Evolutionary conservation across 1,140 invertebrate species (phyloP).

Genomic region (Aricia agestis): DNA sequence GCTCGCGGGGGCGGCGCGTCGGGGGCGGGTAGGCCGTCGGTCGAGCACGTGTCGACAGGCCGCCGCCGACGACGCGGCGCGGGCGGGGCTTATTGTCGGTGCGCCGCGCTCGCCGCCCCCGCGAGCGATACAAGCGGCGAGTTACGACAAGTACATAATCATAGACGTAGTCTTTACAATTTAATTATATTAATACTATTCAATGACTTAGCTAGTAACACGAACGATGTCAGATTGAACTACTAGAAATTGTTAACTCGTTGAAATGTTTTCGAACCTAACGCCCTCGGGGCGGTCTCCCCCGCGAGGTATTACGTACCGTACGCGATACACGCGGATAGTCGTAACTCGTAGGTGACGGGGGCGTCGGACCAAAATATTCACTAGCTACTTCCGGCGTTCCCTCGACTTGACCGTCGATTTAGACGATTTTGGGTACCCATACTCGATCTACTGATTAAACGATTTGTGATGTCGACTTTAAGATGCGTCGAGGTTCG

Average conservation of each 20-base stretch:
- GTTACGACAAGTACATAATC: neutral
- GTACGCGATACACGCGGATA: no score
- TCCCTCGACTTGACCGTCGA: no score
- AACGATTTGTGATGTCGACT: neutral
- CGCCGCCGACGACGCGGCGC: no score
- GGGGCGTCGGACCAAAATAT: neutral
- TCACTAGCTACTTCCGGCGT: neutral
- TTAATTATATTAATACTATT: neutral
- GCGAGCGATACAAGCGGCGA: no score
- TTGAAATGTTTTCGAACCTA: neutral
- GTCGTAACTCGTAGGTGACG: no score
- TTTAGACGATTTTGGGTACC: neutral
- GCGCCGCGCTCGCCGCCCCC: no score
- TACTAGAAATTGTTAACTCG: neutral
- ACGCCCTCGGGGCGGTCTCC: no score
- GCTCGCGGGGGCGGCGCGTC: no score
- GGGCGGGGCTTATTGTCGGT: no score
- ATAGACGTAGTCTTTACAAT: neutral
- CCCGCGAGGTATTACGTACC: no score
- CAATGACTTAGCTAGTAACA: neutral
- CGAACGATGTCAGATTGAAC: neutral
- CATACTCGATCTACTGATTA: neutral
- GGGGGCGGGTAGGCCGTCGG: no score
- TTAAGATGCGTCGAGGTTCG: neutral
- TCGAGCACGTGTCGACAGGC: no score